These are phyloP conservation scores for Stichopus horrens DNA, from an alignment of 53 echinoderm and acorn worm genomes.

Conservation along the genomic window DNA sequence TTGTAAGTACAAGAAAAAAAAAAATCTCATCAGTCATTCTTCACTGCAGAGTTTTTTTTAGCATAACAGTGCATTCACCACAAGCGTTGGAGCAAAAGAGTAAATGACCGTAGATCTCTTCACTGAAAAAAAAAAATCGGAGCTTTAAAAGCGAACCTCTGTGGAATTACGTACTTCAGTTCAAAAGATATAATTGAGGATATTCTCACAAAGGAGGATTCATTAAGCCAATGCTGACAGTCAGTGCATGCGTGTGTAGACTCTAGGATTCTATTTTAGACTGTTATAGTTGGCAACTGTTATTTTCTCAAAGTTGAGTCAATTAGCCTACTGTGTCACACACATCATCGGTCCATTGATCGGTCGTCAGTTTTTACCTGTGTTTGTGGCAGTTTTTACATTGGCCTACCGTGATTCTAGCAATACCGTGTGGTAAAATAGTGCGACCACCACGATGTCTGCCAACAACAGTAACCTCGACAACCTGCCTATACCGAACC, in stretches of 20 bases:
- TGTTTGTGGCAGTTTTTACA: too few relatives aligned
- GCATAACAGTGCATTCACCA: neutral
- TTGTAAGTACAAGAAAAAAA: neutral
- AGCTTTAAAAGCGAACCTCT: neutral
- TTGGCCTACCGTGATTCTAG: too few relatives aligned
- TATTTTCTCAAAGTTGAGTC: too few relatives aligned
- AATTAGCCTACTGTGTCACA: too few relatives aligned
- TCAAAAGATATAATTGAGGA: neutral
- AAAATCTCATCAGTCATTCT: neutral
- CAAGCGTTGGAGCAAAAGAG: neutral
- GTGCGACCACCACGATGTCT: neutral
- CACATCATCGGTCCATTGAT: too few relatives aligned
- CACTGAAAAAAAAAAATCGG: neutral
- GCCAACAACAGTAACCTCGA: neutral
- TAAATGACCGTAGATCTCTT: neutral
- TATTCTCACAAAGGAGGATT: too few relatives aligned
- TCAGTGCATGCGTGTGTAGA: too few relatives aligned
- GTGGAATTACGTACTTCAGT: neutral
- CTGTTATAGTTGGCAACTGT: too few relatives aligned
- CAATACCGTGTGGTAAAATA: too few relatives aligned
- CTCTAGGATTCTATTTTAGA: too few relatives aligned
- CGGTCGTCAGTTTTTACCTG: too few relatives aligned
- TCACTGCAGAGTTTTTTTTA: neutral
- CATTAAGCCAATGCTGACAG: too few relatives aligned
- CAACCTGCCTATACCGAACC: conserved; percentile 36